A percentile compares a stretch with the other conserved stretches of the same genome.
These are phyloP conservation scores for Macropis europaea DNA, from an alignment of 2,888 invertebrate genomes.

Conservation along the genomic window DNA sequence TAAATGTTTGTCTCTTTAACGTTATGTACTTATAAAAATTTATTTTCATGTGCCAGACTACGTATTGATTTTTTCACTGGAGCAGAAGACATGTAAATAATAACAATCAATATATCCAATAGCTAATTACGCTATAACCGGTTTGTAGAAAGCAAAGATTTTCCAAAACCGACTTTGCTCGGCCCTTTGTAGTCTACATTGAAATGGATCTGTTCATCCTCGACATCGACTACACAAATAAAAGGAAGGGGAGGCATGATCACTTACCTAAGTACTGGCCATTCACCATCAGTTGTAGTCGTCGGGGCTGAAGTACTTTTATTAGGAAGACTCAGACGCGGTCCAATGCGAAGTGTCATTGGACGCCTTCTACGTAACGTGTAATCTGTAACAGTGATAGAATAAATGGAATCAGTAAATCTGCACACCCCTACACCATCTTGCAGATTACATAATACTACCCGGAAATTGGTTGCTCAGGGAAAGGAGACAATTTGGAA, in stretches of 20 bases:
- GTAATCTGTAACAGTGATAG: constrained; percentile 77
- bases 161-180: too few species aligned
- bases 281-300: constrained; percentile 79
- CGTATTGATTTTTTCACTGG: too few species aligned
- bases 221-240: neutral
- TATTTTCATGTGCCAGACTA: too few species aligned
- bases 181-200: too few species aligned
- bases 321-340: constrained; percentile 80
- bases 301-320: constrained; percentile 80
- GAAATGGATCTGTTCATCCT: too few species aligned
- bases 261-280: constrained; percentile 80
- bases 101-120: too few species aligned
- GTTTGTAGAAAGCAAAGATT: too few species aligned
- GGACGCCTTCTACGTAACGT: constrained; percentile 80
- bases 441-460: neutral
- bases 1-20: too few species aligned
- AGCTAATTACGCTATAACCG: too few species aligned
- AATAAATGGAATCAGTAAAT: neutral
- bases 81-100: too few species aligned
- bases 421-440: neutral
- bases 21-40: too few species aligned
- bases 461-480: constrained; percentile 5
- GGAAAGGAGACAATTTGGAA: constrained; percentile 26
- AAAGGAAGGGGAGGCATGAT: neutral
- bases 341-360: constrained; percentile 81